Evolutionary conservation across 1,140 invertebrate species (phyloP), one percentile per base, ranked within the genome.

Genomic region (Samia ricini): DNA sequence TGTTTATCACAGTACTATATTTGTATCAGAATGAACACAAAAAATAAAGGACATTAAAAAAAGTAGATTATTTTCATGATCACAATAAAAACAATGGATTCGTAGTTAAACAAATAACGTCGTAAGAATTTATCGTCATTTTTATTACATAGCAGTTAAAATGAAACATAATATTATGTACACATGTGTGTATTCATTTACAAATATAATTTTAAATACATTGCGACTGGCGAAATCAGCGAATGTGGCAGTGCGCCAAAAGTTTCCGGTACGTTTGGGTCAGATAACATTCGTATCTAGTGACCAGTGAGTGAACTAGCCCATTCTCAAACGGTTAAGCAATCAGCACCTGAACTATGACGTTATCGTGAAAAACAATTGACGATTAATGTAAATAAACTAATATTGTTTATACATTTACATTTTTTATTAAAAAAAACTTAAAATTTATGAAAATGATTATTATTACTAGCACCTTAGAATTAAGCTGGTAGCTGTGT

Each of bases 231-330:
- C 33, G 56, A 21, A 42, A 57, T 57, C 56, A 21, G 12, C 26
- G 24, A 42, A 29, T 19, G 56, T 57, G 56, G 56, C 56, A 29
- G 15, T 18, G 26, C n/a, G 56, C 56, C 56, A 57, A 36, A 57
- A 57, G 18, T 26, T 57, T 57, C 56, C 56, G 56, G 23, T 57
- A 19, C 56, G 56, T 57, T 57, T 57, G 29, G 56, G 56, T 20
- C 29, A 61, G 64, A 66, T 66, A 66, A 66, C 64, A 66, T 55
- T 61, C 55, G n/a, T 66, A 66, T 66, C 60, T 61, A 33, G 60
- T 61, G 64, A 50, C 56, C 60, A 61, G 55, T 54, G 55, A 55
- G 23, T 59, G 23, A 19, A 57, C n/a, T 18, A 8, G 26, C 29
- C 24, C 56, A 57, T 57, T 36, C 26, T 57, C 56, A 57, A 57